Evolutionary conservation across 2,113 vertebrate genomes (phyloP), one percentile per base, ranked within the genome.

Genomic region (Indicator indicator): DNA sequence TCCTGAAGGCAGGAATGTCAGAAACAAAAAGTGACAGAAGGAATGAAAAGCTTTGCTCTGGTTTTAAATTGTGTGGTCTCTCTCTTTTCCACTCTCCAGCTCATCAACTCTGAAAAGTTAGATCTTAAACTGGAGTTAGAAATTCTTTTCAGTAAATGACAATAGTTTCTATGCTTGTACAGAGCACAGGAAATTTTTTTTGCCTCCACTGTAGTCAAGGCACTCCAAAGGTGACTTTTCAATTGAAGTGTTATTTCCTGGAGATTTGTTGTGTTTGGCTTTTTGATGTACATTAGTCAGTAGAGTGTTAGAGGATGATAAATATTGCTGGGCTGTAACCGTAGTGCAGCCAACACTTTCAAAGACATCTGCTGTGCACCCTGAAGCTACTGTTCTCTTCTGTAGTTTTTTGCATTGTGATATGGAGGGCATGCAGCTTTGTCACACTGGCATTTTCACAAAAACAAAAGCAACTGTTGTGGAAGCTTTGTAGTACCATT

Each of bases 321-420:
- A 70, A 62, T 62, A 30, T 28, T 60, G 13, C 13, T 69, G 30
- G 27, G 33, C 32, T 69, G n/a, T 4, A 52, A 40, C 50, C 9
- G 20, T 6, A 33, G 46, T 6, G 13, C 33, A n/a, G 38, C 27
- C 40, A 58, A 12, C 5, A 4, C 42, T 83, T 15, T 54, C 42
- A 5, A 71, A 80, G 55, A 17, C 9, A 6, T 15, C 12, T 7
- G 6, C 9, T 33, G 12, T 1, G 6, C 5, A 30, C 12, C 23
- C 21, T 67, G 65, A 26, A 60, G 54, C 16, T 56, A 9, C 46
- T 85, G 64, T 62, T 44, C n/a, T 27, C 19, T n/a, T 68, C n/a
- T 3, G 17, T 24, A 28, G 9, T 42, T 48, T 58, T 77, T n/a
- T 42, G 64, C 11, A 6, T 19, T 0, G 0, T 52, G n/a, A 52